Evolutionary conservation across 2,888 invertebrate genomes (phyloP).

Genomic region (Hirtodrosophila duncani): DNA sequence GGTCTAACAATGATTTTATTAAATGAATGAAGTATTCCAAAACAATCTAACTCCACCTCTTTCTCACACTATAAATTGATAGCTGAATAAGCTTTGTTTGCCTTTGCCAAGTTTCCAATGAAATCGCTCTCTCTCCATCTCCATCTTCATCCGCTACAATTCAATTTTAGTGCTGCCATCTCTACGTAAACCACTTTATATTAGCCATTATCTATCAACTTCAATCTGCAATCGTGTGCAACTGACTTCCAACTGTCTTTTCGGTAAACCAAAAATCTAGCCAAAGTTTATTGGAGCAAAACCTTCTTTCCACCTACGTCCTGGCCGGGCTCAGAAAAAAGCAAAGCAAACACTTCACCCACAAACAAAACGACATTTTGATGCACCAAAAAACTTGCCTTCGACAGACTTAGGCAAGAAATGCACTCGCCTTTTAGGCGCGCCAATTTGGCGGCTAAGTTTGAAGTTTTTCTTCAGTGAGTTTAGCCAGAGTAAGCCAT

Average conservation of each 20-base stretch:
- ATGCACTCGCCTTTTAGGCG: slow-evolving; percentile 33
- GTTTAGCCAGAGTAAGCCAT: slow-evolving; percentile 16
- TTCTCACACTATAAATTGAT: no score
- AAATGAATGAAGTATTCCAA: no score
- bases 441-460: slow-evolving; percentile 38
- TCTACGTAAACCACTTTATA: no score
- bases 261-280: slow-evolving; percentile 27
- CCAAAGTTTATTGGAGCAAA: slow-evolving; percentile 36
- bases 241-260: no score
- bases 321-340: slow-evolving; percentile 27
- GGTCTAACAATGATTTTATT: no score
- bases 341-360: slow-evolving; percentile 12
- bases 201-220: background rate
- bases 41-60: no score
- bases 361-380: slow-evolving; percentile 45
- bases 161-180: no score
- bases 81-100: no score
- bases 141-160: no score
- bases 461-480: slow-evolving; percentile 24
- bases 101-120: no score
- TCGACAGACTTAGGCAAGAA: slow-evolving; percentile 27
- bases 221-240: slow-evolving; percentile 23
- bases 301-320: no score
- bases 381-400: slow-evolving; percentile 49
- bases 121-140: no score